Percentiles rank a stretch among this genome's conserved stretches.
Evolutionary conservation across 2,797 vertebrate genomes (phyloP).

Genomic region (Kryptolebias ocellatus): DNA sequence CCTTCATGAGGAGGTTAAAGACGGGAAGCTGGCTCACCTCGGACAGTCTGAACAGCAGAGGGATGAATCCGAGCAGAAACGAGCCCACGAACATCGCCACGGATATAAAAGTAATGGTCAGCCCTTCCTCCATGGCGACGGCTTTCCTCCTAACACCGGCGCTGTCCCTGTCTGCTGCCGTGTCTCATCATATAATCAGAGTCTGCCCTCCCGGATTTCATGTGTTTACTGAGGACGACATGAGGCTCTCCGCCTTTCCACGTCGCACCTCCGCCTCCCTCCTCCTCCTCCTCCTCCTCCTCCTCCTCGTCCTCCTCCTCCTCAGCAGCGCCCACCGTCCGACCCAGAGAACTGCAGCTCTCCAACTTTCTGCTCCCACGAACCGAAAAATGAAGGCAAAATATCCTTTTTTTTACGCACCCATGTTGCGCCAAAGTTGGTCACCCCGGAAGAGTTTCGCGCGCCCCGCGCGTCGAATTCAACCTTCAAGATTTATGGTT

Average conservation of each 20-base stretch:
- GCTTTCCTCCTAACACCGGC: neutral
- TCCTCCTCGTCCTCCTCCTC: constrained; percentile 19
- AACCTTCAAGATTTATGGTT: too few species aligned
- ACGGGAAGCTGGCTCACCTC: constrained; percentile 70
- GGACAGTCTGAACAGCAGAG: constrained; percentile 79
- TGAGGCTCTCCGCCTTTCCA: constrained; percentile 50
- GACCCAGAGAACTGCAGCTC: constrained; percentile 32
- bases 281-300: neutral
- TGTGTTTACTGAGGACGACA: neutral
- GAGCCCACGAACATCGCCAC: constrained; percentile 84
- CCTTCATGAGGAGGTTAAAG: neutral
- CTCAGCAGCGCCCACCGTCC: constrained; percentile 51
- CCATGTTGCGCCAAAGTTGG: too few species aligned
- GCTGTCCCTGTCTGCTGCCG: neutral
- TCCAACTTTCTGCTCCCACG: neutral
- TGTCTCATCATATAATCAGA: neutral
- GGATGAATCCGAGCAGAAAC: constrained; percentile 82
- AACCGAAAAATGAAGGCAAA: neutral
- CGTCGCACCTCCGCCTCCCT: constrained; percentile 53
- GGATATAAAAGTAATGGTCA: constrained; percentile 78
- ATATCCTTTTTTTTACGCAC: too few species aligned
- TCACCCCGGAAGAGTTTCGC: too few species aligned
- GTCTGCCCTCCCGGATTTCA: neutral
- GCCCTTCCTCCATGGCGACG: constrained; percentile 80
- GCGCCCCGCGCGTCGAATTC: too few species aligned